A percentile compares a stretch with the other conserved stretches of the same genome.
Conservation (phyloP, 2,888 invertebrate genomes). For the Temnothorax unifasciatus region DNA sequence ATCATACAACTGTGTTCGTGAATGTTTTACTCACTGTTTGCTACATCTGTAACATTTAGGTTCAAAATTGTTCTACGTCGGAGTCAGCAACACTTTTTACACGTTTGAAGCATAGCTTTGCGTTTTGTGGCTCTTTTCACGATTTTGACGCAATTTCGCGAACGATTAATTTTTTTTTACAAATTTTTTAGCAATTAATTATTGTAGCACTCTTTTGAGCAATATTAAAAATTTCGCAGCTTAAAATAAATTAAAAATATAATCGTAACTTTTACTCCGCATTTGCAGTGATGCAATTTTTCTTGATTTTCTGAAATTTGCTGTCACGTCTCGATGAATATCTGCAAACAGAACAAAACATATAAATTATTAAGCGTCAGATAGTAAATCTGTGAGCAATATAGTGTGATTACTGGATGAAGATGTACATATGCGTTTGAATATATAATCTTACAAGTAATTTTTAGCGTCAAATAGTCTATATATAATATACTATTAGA, state of each 20-base stretch:
- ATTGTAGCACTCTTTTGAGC: neutral
- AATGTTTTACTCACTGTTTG: neutral
- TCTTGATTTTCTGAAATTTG: neutral
- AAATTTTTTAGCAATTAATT: neutral
- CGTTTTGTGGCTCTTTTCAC: neutral
- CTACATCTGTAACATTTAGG: neutral
- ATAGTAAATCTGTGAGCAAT: neutral
- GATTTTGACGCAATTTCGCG: neutral
- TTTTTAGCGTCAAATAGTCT: neutral
- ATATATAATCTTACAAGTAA: neutral
- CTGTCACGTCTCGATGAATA: neutral
- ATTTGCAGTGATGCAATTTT: neutral
- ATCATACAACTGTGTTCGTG: neutral
- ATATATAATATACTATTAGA: neutral
- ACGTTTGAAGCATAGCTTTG: neutral
- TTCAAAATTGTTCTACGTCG: neutral
- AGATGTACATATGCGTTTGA: neutral
- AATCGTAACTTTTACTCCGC: neutral
- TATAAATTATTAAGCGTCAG: slow-evolving; percentile 18
- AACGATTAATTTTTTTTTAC: neutral
- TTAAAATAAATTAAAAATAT: neutral
- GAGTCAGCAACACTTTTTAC: neutral
- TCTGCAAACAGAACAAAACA: slow-evolving; percentile 32
- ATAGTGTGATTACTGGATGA: neutral
- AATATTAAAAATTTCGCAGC: neutral